phyloP scores from a whole-genome alignment of 2,888 invertebrate genomes.

The Aleiodes leptofemur region DNA sequence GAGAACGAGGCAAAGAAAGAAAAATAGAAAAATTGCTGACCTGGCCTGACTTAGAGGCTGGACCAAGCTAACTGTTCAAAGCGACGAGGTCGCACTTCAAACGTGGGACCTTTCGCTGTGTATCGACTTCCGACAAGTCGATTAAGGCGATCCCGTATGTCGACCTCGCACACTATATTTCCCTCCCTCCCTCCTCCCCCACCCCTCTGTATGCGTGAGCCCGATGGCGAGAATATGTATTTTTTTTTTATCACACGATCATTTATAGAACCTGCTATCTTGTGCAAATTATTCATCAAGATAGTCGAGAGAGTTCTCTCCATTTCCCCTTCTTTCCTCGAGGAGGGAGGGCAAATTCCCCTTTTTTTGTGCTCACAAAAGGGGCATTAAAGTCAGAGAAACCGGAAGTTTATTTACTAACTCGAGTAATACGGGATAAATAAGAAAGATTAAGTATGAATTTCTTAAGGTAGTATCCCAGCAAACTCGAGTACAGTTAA shows the following conservation, averaged over 20 bases:
- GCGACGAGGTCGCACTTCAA: conserved; percentile 46
- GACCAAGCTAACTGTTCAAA: conserved; percentile 36
- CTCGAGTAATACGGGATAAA: conserved; percentile 12
- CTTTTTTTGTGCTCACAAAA: too few species aligned
- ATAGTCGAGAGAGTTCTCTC: conserved; percentile 16
- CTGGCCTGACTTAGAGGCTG: conserved; percentile 39
- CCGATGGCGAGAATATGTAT: conserved; percentile 23
- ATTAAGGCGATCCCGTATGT: conserved; percentile 50
- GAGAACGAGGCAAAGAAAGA: not conserved
- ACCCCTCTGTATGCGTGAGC: conserved; percentile 21
- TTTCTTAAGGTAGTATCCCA: not conserved
- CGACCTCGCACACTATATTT: conserved; percentile 46
- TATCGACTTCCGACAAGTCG: conserved; percentile 52
- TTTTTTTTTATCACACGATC: conserved; percentile 34
- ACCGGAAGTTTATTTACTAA: conserved; percentile 29
- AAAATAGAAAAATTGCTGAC: conserved; percentile 29
- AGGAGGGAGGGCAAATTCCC: not conserved
- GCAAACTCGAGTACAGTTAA: too few species aligned
- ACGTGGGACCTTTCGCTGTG: conserved; percentile 49
- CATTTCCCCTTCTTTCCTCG: not conserved
- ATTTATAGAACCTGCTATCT: conserved; percentile 41
- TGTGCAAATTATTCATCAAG: conserved; percentile 38
- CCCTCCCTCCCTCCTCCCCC: not conserved
- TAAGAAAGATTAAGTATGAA: conserved; percentile 13
- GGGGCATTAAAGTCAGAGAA: conserved; percentile 24